A percentile compares a stretch with the other conserved stretches of the same genome.
These are phyloP conservation scores for Prosopocoilus inquinatus DNA, from an alignment of 2,888 invertebrate genomes.

Conservation along the genomic window DNA sequence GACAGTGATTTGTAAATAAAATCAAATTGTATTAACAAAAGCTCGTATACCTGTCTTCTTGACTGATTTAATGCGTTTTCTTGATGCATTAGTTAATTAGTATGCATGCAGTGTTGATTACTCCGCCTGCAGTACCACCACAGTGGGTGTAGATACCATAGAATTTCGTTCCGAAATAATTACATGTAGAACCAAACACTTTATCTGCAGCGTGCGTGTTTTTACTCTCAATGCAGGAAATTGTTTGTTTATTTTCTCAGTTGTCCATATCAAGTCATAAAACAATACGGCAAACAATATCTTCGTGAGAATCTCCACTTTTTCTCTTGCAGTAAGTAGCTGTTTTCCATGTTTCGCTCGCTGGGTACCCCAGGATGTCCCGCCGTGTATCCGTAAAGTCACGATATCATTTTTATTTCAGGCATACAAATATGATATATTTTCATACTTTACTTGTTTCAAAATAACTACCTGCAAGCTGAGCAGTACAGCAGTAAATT, in stretches of 20 bases:
- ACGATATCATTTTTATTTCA: conserved; percentile 13
- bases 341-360: conserved; percentile 5
- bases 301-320: conserved; percentile 2
- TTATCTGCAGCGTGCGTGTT: too few relatives aligned
- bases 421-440: conserved; percentile 1
- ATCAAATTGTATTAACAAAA: conserved; percentile 32
- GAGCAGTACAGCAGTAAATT: neutral
- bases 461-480: neutral
- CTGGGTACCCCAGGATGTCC: conserved; percentile 5
- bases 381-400: conserved; percentile 11
- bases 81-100: conserved; percentile 14
- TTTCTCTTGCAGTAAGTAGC: conserved; percentile 2
- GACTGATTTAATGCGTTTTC: neutral
- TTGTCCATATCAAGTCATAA: neutral
- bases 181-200: too few relatives aligned
- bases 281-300: neutral
- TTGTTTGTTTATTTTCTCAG: too few relatives aligned
- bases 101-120: conserved; percentile 20
- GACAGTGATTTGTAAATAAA: conserved; percentile 17
- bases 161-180: too few relatives aligned
- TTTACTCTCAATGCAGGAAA: too few relatives aligned
- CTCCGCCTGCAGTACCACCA: conserved; percentile 9
- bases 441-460: neutral
- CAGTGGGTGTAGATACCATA: conserved; percentile 10
- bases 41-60: conserved; percentile 23